These are phyloP conservation scores for Chelonus formosanus DNA, from an alignment of 2,888 invertebrate species.

Conservation along the genomic window DNA sequence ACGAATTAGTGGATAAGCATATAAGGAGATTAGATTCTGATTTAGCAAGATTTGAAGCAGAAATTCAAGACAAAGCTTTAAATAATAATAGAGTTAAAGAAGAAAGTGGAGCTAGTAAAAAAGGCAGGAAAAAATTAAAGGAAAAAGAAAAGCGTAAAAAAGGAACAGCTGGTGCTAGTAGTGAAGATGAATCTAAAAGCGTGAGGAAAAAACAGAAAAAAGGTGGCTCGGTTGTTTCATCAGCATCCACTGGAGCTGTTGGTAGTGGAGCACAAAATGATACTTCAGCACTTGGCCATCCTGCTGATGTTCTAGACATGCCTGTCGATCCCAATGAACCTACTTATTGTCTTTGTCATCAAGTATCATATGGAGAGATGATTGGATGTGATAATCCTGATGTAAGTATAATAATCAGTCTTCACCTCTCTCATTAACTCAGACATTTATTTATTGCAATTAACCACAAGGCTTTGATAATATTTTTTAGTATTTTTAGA, in stretches of 20 bases:
- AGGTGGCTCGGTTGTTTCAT: conserved; percentile 61
- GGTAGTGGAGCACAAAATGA: conserved; percentile 61
- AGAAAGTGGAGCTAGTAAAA: conserved; percentile 73
- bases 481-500: no score
- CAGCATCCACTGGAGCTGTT: conserved; percentile 57
- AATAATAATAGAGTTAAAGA: conserved; percentile 78
- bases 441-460: no score
- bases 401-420: conserved; percentile 66
- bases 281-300: conserved; percentile 71
- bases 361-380: conserved; percentile 97
- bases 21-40: conserved; percentile 95
- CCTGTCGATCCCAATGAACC: conserved; percentile 98
- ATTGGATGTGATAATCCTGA: conserved; percentile 95
- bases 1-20: conserved; percentile 97
- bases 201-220: conserved; percentile 71
- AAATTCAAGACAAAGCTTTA: conserved; percentile 93
- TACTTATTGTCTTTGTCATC: conserved; percentile 97
- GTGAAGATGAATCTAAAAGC: conserved; percentile 62
- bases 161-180: conserved; percentile 62
- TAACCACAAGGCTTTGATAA: no score
- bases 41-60: conserved; percentile 94
- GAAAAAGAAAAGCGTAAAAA: conserved; percentile 74
- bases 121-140: conserved; percentile 76
- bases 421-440: no score
- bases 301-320: conserved; percentile 90